Base-by-base conservation (phyloP, 2,888 invertebrate species). In the Melinopterus prodromus region DNA sequence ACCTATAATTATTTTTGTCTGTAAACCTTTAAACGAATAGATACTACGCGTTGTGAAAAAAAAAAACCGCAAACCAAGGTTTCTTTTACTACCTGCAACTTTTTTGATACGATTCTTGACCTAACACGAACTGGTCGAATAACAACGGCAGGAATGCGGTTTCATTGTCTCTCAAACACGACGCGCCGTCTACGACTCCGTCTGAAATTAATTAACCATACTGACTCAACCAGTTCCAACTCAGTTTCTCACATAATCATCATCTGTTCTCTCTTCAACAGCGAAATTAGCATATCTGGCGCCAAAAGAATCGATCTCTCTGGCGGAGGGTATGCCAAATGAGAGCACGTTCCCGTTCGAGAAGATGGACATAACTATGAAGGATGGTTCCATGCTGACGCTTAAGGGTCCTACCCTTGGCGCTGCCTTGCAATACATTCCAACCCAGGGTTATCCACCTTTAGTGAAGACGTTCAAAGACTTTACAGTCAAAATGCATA, bases 321-420 rank as follows among this genome's bases (percentile, higher is more conserved):
- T 94, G 36, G 95, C 94, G 0, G 94, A 94, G 83, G 95, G 95
- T 0, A 93, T 95, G 92, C 95, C 95, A 6, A 95, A 95, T 85
- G 94, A 94, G 81, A 89, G 90, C 7, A 92, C 93, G 15, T 95
- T 95, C 86, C 95, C 95, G 0, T 94, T 94, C 87, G 90, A 91
- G 80, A 91, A 91, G 69, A 90, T 95, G n/a, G 90, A 90, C 36
- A 86, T 95, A 70, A 91, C 91, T 80, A 88, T 93, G 80, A 91
- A 90, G 83, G 91, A 91, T 80, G 93, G 93, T 0, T 89, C 90
- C 0, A 86, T 86, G 0, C 87, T 94, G 78, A 88, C 89, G 0
- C 86, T 95, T 15, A 90, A 92, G 72, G 93, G 92, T 0, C 88
- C 90, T 71, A 92, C 92, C 77, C 89, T 96, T 83, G 91, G 91